phyloP scores from a whole-genome alignment of 2,797 vertebrate species.

The Fringilla coelebs region DNA sequence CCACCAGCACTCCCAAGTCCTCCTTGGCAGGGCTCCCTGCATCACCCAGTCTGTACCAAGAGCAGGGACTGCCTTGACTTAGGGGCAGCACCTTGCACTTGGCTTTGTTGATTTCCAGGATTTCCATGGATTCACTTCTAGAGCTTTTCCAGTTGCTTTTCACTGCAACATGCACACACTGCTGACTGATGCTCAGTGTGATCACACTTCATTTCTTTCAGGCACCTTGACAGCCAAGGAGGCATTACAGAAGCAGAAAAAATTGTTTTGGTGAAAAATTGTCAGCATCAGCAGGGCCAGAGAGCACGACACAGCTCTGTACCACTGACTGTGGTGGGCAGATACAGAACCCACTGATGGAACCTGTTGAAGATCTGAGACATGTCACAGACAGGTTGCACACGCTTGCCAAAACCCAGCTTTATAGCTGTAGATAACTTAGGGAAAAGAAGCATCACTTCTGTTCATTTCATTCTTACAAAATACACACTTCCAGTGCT shows the following conservation, averaged over 20 bases:
- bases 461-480: neutral
- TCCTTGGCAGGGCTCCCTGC: neutral
- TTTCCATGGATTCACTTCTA: neutral
- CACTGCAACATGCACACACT: neutral
- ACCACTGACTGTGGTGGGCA: neutral
- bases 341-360: accelerated
- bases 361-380: neutral
- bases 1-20: neutral
- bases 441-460: neutral
- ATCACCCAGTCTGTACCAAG: neutral
- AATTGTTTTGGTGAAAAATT: neutral
- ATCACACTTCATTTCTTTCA: neutral
- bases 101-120: neutral
- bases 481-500: neutral
- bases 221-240: neutral
- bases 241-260: neutral
- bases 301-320: neutral
- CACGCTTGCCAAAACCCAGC: neutral
- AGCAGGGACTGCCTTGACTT: neutral
- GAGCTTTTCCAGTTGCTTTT: neutral
- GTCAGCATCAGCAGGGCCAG: neutral
- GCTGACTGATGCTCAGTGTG: neutral
- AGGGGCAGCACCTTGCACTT: neutral
- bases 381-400: neutral
- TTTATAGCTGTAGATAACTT: neutral